phyloP scores from a whole-genome alignment of 2,888 invertebrate genomes.

The Achlya flavicornis region DNA sequence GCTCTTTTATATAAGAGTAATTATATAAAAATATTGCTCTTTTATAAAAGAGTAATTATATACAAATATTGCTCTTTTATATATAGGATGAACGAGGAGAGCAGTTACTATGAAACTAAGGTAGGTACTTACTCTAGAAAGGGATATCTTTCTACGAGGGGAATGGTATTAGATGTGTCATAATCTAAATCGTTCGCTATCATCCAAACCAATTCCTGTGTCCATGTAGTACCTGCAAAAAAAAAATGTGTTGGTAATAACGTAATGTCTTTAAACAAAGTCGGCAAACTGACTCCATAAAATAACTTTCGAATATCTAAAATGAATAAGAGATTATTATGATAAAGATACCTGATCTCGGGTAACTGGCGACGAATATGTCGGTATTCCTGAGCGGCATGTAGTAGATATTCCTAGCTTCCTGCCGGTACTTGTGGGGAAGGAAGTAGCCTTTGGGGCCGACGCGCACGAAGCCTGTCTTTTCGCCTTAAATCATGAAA shows the following conservation, averaged over 20 bases:
- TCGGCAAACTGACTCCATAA: too few species aligned
- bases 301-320: too few species aligned
- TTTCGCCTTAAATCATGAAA: slow-evolving; percentile 35
- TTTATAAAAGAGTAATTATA: too few species aligned
- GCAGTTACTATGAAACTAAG: not conserved
- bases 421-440: slow-evolving; percentile 79
- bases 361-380: slow-evolving; percentile 87
- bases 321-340: too few species aligned
- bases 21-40: too few species aligned
- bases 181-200: slow-evolving; percentile 90
- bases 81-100: too few species aligned
- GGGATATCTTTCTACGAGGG: slow-evolving; percentile 87
- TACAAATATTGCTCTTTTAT: too few species aligned
- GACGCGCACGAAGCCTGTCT: slow-evolving; percentile 84
- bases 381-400: slow-evolving; percentile 85
- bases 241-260: too few species aligned
- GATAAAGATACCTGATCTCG: slow-evolving; percentile 85
- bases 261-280: too few species aligned
- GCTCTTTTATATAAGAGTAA: too few species aligned
- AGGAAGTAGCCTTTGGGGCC: slow-evolving; percentile 87
- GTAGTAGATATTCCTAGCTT: slow-evolving; percentile 84
- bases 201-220: slow-evolving; percentile 92
- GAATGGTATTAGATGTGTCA: slow-evolving; percentile 82
- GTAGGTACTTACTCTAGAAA: slow-evolving; percentile 89
- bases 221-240: slow-evolving; percentile 88